These are phyloP conservation scores for Melanotaenia pygmaea DNA, from an alignment of 2,797 vertebrate genomes.

Conservation along the genomic window DNA sequence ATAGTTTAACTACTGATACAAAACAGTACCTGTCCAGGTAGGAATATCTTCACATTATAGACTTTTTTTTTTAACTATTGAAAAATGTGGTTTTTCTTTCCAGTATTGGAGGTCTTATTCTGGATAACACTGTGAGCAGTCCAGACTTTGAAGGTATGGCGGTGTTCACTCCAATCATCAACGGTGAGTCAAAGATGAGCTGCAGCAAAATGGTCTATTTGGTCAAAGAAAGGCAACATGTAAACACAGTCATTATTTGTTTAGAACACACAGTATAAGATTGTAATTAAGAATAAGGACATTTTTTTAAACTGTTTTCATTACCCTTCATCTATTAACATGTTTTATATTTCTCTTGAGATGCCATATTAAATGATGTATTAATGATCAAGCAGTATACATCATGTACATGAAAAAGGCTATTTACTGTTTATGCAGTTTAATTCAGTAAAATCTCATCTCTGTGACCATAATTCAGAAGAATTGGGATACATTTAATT, in stretches of 20 bases:
- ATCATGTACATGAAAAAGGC: no score
- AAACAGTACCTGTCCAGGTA: no score
- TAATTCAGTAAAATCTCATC: no score
- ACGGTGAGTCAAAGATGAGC: constrained; percentile 78
- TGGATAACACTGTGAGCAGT: constrained; percentile 88
- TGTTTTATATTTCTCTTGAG: background rate
- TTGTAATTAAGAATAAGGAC: no score
- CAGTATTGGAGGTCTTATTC: constrained; percentile 90
- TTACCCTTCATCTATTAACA: background rate
- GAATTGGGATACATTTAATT: no score
- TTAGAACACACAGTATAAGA: background rate
- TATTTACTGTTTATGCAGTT: no score
- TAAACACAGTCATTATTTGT: background rate
- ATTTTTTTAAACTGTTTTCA: no score
- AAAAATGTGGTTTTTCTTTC: constrained; percentile 3
- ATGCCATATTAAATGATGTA: background rate
- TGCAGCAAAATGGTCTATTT: background rate
- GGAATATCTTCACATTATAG: no score
- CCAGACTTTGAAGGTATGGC: constrained; percentile 89
- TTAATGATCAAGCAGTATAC: no score
- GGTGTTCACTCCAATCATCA: constrained; percentile 89
- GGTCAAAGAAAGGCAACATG: background rate
- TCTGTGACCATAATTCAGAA: no score
- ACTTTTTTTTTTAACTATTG: no score
- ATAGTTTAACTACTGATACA: no score